A percentile compares a stretch with the other conserved stretches of the same genome.
phyloP scores from a whole-genome alignment of 2,113 vertebrate species.

The Xenopus tropicalis region DNA sequence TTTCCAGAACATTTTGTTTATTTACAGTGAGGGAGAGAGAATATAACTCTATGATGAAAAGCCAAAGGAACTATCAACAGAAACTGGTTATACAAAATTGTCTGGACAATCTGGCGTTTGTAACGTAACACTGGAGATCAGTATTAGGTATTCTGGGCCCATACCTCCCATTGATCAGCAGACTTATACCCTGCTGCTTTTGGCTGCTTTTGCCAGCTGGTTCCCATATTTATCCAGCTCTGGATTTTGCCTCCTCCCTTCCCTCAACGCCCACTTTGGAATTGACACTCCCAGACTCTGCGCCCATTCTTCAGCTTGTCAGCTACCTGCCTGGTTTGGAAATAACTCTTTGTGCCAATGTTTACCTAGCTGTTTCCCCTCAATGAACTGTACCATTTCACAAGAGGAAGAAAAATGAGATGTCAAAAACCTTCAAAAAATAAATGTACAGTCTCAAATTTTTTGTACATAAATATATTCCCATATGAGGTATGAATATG shows the following conservation, averaged over 20 bases:
- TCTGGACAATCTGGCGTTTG: not conserved
- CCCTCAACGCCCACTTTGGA: constrained; percentile 8
- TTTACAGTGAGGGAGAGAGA: not conserved
- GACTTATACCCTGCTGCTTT: not conserved
- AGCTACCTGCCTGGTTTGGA: constrained; percentile 38
- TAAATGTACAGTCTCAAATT: constrained; percentile 24
- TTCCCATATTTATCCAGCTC: not conserved
- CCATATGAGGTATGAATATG: constrained; percentile 14
- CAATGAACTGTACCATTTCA: constrained; percentile 32
- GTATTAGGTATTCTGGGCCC: constrained; percentile 1
- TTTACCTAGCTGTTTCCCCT: constrained; percentile 44
- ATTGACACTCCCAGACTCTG: constrained; percentile 19
- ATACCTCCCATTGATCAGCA: constrained; percentile 2
- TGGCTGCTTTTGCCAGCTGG: not conserved
- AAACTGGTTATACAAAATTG: not conserved
- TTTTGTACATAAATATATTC: constrained; percentile 23
- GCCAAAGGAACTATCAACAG: not conserved
- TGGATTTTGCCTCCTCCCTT: not conserved
- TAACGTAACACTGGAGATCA: not conserved
- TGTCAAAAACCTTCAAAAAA: constrained; percentile 36
- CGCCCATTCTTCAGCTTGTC: constrained; percentile 24
- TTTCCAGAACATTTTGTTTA: not conserved
- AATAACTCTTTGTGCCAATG: constrained; percentile 36
- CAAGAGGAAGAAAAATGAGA: constrained; percentile 29
- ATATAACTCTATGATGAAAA: not conserved